Conservation (phyloP, 2,888 invertebrate species). For the Drosophila fungiperda region DNA sequence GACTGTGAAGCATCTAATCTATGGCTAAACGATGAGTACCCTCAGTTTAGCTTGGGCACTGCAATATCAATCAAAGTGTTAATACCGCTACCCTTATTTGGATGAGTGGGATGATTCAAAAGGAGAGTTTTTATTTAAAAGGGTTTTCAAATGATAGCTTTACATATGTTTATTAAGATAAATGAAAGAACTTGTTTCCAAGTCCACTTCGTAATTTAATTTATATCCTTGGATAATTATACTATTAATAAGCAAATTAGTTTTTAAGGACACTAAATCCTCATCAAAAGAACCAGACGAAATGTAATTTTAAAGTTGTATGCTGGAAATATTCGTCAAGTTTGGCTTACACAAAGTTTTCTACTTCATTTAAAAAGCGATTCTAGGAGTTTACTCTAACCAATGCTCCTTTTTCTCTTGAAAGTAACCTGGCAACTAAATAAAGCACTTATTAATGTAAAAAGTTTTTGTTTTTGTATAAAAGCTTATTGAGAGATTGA, state of each 20-base stretch:
- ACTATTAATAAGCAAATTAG: slow-evolving; percentile 28
- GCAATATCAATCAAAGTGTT: slow-evolving; percentile 67
- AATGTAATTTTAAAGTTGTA: slow-evolving; percentile 10
- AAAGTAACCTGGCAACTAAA: neutral
- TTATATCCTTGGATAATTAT: slow-evolving; percentile 5
- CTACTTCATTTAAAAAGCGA: slow-evolving; percentile 14
- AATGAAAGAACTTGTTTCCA: neutral
- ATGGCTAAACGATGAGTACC: slow-evolving; percentile 33
- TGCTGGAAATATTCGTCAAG: slow-evolving; percentile 9
- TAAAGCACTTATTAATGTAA: neutral
- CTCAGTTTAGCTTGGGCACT: slow-evolving; percentile 12
- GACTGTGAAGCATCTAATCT: slow-evolving; percentile 48
- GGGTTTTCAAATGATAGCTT: neutral
- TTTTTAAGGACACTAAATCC: slow-evolving; percentile 12
- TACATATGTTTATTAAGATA: neutral
- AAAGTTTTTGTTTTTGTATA: neutral
- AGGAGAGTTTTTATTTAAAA: neutral
- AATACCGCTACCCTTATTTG: slow-evolving; percentile 37
- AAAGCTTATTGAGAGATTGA: neutral
- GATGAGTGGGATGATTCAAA: neutral
- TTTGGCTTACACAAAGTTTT: slow-evolving; percentile 31
- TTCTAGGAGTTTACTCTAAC: neutral
- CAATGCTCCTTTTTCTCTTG: neutral
- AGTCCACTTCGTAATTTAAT: slow-evolving; percentile 14
- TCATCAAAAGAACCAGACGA: neutral